Conservation (phyloP, 1,140 invertebrate genomes). For the Zaprionus africanus region DNA sequence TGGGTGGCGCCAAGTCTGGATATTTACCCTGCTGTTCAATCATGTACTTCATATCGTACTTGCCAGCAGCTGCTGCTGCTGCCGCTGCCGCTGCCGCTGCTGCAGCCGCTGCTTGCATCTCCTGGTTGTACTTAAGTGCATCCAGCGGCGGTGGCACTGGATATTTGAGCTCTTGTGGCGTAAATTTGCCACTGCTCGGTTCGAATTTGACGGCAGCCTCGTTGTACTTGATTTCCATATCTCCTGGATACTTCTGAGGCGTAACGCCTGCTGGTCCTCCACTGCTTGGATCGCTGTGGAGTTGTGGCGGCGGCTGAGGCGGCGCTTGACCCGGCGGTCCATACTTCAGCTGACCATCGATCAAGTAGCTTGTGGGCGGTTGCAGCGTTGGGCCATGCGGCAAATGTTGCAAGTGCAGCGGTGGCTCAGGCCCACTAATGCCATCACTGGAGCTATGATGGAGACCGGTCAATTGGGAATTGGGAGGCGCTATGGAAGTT, state of each 20-base stretch:
- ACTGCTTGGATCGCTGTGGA: slow-evolving; percentile 61
- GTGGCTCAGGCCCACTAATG: slow-evolving; percentile 38
- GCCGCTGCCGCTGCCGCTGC: slow-evolving; percentile 61
- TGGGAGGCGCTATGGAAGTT: slow-evolving; percentile 47
- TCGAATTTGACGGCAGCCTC: slow-evolving; percentile 64
- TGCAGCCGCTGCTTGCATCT: slow-evolving; percentile 75
- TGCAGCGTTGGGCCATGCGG: slow-evolving; percentile 51
- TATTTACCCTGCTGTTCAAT: slow-evolving; percentile 80
- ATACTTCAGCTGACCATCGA: slow-evolving; percentile 78
- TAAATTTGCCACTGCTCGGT: slow-evolving; percentile 51
- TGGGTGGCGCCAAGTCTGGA: slow-evolving; percentile 62
- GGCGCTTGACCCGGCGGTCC: slow-evolving; percentile 53
- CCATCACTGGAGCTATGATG: slow-evolving; percentile 31
- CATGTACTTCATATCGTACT: slow-evolving; percentile 83
- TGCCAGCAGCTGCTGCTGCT: slow-evolving; percentile 56
- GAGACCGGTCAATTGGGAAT: slow-evolving; percentile 30
- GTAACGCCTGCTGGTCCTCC: slow-evolving; percentile 28
- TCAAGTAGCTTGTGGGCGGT: slow-evolving; percentile 68
- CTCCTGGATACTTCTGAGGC: slow-evolving; percentile 76
- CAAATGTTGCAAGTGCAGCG: slow-evolving; percentile 63
- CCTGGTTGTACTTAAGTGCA: slow-evolving; percentile 80
- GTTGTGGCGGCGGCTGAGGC: slow-evolving; percentile 68
- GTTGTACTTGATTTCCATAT: slow-evolving; percentile 78
- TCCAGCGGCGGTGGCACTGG: slow-evolving; percentile 71
- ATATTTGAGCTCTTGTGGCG: slow-evolving; percentile 80